Percentiles rank a stretch among this genome's conserved stretches.
These are phyloP conservation scores for Edolisoma coerulescens DNA, from an alignment of 2,113 vertebrate genomes.

Conservation along the genomic window DNA sequence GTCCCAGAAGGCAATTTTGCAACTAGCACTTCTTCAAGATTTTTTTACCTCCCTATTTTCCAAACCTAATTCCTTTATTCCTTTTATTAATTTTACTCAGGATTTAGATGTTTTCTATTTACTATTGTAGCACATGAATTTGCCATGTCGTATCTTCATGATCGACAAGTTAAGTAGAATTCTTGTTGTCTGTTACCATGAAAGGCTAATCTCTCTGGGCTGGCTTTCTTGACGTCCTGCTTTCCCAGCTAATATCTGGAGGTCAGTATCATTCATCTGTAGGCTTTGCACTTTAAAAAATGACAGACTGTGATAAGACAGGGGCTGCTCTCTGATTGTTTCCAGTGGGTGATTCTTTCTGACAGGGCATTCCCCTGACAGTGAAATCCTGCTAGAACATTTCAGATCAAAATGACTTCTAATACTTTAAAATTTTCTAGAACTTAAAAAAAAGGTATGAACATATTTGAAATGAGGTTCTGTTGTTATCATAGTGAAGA, in stretches of 20 bases:
- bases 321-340: background rate
- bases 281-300: conserved; percentile 11
- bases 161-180: background rate
- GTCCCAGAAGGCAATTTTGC: background rate
- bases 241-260: background rate
- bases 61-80: background rate
- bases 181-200: background rate
- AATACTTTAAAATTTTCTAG: background rate
- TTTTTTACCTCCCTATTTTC: background rate
- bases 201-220: background rate
- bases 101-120: background rate
- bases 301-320: background rate
- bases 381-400: conserved; percentile 9
- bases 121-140: background rate
- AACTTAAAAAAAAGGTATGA: background rate
- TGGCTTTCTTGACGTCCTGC: background rate
- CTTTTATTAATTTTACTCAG: background rate
- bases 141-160: background rate
- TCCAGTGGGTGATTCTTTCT: conserved; percentile 21
- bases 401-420: background rate
- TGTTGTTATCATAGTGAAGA: background rate
- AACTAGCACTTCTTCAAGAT: background rate
- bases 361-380: background rate
- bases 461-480: background rate
- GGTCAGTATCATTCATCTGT: conserved; percentile 9